Base-by-base conservation (phyloP, 53 echinoderm and acorn worm species). In the Echinometra lucunter region DNA sequence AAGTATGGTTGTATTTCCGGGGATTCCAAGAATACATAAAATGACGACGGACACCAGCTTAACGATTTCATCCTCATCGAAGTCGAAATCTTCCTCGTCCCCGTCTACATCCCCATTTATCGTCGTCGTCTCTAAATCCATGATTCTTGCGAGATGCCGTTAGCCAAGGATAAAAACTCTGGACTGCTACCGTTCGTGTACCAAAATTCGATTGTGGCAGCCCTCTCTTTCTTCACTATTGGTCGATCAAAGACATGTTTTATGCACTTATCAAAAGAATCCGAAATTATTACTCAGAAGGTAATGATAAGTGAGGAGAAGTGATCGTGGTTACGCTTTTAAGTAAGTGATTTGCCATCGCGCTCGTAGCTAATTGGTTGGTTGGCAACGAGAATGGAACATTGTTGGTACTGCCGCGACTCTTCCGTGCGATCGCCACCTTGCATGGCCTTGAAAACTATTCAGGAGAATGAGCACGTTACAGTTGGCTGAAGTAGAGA, bases 11-110 rank as follows among this genome's bases (percentile, higher is more conserved):
- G 91, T 17, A 45, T 91, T 91, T 37, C 91, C 91, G 12, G 70
- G 49, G 2, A 91, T 44, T 10, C 91, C 91, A 21, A 91, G 40
- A 30, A 91, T 45, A 30, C 66, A 69, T 2, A 69, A 3, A 60
- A 91, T 66, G 12, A 89, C 58, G 27, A 89, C 58, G 19, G 89
- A 57, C 23, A 60, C 89, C 27, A 89, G 60, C 37, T 89, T 60
- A 6, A 89, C 37, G 37, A 89, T 89, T 60, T 89, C 89, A 60
- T 89, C 89, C 30, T 89, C 89, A 58, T 89, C 89, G 89, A 89
- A 89, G 30, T 89, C 89, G 40, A 89, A 89, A 40, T 89, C 89
- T 9, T 56, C 57, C 28, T 57, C 72, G 8, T 78, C 78, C 19
- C 9, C 78, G 4, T 40, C 17, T 19, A 16, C 78, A 30, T 78